Evolutionary conservation across 2,113 vertebrate species (phyloP), one percentile per base, ranked within the genome.

Genomic region (Cebidichthys violaceus): DNA sequence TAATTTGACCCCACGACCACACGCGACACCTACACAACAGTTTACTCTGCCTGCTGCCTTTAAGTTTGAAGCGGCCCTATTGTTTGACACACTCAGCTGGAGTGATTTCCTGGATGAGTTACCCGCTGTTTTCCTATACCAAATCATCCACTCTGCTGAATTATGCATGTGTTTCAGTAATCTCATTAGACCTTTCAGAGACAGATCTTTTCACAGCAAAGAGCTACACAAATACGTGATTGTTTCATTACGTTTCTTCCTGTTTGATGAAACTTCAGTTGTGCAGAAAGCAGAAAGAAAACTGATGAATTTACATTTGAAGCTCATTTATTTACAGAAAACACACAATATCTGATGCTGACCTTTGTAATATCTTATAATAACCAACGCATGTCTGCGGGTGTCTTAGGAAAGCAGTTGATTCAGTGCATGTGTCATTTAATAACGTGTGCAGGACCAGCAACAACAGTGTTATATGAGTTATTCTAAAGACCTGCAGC

Each of bases 41-140:
- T 79, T 69, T 54, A 75, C 41, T 77, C 79, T 60, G 43, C 33
- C 41, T 67, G 80, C 20, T 57, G 79, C 78, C 17, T 81, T 55
- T 33, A 9, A 33, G 70, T 18, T 70, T 59, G 75, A 76, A 57
- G 79, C 8, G 33, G 71, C 62, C 11, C 17, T n/a, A 31, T 39
- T 9, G 9, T 62, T 41, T 45, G 75, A 55, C 74, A 81, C 82
- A 73, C 75, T 86, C 62, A 3, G 0, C 37, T 47, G 37, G 17
- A 73, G 52, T 10, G 27, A 67, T 59, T 89, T 92, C 82, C 86
- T 70, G 27, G 0, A 55, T 31, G 33, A 67, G 5, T 75, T 78
- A 74, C 57, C 20, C 18, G 22, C 35, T 54, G 27, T 82, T 87
- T 84, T 68, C 45, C n/a, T n/a, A n/a, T 35, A 29, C 24, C 17